Conservation (phyloP, 2,888 invertebrate genomes). For the Cylloceria caligata region DNA sequence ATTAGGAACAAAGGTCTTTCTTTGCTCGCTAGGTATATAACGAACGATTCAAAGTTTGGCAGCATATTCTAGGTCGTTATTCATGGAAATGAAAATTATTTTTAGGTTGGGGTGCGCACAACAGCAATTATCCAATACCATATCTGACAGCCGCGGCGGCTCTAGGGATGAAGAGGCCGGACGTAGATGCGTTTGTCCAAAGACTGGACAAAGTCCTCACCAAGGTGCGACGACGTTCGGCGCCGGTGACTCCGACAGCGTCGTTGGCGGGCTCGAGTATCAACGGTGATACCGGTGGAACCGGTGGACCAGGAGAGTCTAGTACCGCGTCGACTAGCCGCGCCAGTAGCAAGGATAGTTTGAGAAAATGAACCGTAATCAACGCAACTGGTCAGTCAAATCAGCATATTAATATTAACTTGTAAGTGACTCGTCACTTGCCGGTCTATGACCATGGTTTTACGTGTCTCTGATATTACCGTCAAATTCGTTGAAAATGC, state of each 20-base stretch:
- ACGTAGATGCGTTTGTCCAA: conserved; percentile 89
- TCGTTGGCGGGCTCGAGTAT: conserved; percentile 82
- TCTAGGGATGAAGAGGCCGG: conserved; percentile 88
- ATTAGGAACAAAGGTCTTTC: too few relatives aligned
- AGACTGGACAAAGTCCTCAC: conserved; percentile 87
- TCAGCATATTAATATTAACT: conserved; percentile 81
- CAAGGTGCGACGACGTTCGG: conserved; percentile 82
- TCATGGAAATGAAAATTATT: too few relatives aligned
- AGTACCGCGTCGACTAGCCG: conserved; percentile 82
- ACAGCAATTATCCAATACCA: conserved; percentile 86
- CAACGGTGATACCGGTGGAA: conserved; percentile 80
- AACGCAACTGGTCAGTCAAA: conserved; percentile 83
- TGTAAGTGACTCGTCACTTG: conserved; percentile 75
- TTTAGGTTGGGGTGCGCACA: conserved; percentile 90
- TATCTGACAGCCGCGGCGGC: conserved; percentile 92
- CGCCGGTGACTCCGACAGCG: conserved; percentile 82
- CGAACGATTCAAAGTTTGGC: too few relatives aligned
- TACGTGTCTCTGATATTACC: conserved; percentile 19
- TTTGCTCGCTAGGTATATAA: too few relatives aligned
- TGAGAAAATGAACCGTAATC: conserved; percentile 83
- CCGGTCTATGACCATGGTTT: conserved; percentile 52
- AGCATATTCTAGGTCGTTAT: too few relatives aligned
- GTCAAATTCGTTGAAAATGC: not conserved
- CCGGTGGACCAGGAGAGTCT: conserved; percentile 81
- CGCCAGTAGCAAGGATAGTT: conserved; percentile 82